These are phyloP conservation scores for Fragum sueziense DNA, from an alignment of 2,888 invertebrate genomes.

Conservation along the genomic window DNA sequence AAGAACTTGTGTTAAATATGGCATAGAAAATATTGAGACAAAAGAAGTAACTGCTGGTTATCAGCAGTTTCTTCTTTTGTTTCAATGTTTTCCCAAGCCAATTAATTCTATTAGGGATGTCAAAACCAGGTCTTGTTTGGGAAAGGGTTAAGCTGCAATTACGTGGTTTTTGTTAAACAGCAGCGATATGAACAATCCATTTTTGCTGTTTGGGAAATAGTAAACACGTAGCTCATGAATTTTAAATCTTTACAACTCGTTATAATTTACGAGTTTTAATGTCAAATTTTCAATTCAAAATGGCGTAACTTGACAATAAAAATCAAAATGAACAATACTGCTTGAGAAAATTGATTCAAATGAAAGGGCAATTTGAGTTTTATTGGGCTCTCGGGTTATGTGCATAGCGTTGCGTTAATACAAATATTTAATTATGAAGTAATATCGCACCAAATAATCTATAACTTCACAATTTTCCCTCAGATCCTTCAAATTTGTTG, in stretches of 20 bases:
- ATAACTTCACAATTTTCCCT: not conserved
- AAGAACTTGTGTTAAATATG: too few relatives aligned
- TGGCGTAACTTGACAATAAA: not conserved
- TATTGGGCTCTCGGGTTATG: slow-evolving; percentile 4
- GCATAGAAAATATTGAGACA: too few relatives aligned
- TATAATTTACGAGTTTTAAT: not conserved
- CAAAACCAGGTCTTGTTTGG: too few relatives aligned
- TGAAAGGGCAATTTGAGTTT: slow-evolving; percentile 10
- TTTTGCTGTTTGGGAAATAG: not conserved
- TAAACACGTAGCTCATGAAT: too few relatives aligned
- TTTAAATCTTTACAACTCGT: not conserved
- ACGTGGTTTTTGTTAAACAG: too few relatives aligned
- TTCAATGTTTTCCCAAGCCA: too few relatives aligned
- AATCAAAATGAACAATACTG: not conserved
- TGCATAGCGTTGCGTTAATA: slow-evolving; percentile 2
- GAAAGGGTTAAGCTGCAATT: too few relatives aligned
- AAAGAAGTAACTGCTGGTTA: too few relatives aligned
- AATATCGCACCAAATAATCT: slow-evolving; percentile 16
- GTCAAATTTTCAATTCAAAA: not conserved
- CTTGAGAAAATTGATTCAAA: slow-evolving; percentile 1
- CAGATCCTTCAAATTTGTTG: too few relatives aligned
- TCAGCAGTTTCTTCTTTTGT: too few relatives aligned
- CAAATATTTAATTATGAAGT: slow-evolving; percentile 13
- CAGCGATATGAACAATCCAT: not conserved
- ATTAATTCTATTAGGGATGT: too few relatives aligned